Percentiles rank a stretch among this genome's conserved stretches.
phyloP scores from a whole-genome alignment of 2,797 vertebrate genomes.

The Gila robusta region DNA sequence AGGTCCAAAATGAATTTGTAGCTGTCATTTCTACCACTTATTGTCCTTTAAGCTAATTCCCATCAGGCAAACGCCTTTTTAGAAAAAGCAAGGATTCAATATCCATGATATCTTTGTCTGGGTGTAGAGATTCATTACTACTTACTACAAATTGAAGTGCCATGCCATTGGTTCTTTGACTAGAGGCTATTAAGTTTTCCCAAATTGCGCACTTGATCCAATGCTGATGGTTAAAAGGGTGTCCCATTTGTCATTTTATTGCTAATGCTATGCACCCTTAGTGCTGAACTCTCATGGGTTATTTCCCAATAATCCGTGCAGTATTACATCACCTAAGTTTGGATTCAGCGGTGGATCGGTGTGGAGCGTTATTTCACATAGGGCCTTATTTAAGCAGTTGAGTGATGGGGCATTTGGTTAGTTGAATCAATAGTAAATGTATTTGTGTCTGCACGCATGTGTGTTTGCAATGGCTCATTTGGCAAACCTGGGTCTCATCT shows the following conservation, averaged over 20 bases:
- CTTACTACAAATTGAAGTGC: neutral
- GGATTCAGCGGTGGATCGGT: neutral
- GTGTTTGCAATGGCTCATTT: conserved; percentile 30
- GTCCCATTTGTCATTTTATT: neutral
- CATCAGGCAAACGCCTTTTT: neutral
- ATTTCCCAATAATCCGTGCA: neutral
- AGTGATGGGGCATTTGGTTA: conserved; percentile 23
- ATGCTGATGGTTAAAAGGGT: neutral
- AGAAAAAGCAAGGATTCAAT: neutral
- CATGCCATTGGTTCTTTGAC: neutral
- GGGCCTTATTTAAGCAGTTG: conserved; percentile 20
- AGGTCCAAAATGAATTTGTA: neutral
- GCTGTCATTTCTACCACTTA: neutral
- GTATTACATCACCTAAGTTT: conserved; percentile 7
- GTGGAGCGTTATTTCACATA: neutral
- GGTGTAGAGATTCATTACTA: neutral
- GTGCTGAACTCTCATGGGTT: neutral
- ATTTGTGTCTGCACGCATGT: conserved; percentile 21
- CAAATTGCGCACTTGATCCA: neutral
- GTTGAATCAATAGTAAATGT: conserved; percentile 17
- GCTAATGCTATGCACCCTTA: neutral
- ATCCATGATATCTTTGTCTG: neutral
- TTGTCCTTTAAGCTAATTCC: neutral
- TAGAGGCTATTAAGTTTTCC: neutral
- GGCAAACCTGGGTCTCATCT: conserved; percentile 32